Evolutionary conservation across 2,797 vertebrate genomes (phyloP).

Genomic region (Chrysolophus pictus): DNA sequence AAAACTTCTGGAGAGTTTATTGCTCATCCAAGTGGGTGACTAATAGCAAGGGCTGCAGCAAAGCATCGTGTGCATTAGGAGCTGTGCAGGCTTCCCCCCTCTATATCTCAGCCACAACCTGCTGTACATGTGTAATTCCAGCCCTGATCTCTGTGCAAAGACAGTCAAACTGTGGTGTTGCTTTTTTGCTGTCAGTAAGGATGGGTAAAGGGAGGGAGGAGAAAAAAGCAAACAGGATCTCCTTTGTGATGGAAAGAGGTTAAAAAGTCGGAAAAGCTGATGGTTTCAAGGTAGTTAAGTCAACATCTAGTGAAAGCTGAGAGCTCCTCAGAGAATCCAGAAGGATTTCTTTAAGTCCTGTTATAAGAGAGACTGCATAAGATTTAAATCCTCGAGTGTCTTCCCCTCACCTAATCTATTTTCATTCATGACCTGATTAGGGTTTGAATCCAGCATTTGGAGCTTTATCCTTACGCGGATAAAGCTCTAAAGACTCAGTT

Average conservation of each 20-base stretch:
- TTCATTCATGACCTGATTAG: constrained; percentile 55
- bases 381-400: constrained; percentile 56
- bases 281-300: constrained; percentile 27
- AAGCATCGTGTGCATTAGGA: constrained; percentile 3
- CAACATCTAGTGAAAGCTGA: constrained; percentile 40
- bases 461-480: background rate
- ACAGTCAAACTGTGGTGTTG: background rate
- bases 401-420: constrained; percentile 47
- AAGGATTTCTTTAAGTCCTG: constrained; percentile 56
- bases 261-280: constrained; percentile 39
- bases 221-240: background rate
- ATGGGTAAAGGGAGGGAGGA: background rate
- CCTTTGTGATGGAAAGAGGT: background rate
- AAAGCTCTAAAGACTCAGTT: constrained; percentile 31
- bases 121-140: background rate
- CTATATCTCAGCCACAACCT: constrained; percentile 44
- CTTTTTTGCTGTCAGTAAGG: background rate
- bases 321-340: constrained; percentile 5
- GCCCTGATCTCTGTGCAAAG: background rate
- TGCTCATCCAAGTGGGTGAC: constrained; percentile 64
- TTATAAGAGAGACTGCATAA: constrained; percentile 23
- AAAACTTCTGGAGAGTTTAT: constrained; percentile 18
- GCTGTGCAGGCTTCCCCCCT: constrained; percentile 36
- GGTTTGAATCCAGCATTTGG: constrained; percentile 15
- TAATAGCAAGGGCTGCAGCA: constrained; percentile 56